Conservation (phyloP, 2,113 vertebrate genomes). For the Alethe castanea region DNA sequence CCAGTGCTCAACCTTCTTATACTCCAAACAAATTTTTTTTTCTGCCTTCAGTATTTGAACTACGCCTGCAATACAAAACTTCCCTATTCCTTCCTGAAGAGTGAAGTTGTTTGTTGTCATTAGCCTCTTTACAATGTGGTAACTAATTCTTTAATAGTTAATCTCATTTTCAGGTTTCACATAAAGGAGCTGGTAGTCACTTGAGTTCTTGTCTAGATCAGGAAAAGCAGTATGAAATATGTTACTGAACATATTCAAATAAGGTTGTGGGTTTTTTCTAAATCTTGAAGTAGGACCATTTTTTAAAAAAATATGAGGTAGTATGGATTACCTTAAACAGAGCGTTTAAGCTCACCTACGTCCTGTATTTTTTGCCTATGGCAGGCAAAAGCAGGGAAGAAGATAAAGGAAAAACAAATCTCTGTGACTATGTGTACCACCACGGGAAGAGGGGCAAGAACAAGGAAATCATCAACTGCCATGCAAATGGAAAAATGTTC, state of each 20-base stretch:
- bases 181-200: background rate
- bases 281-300: background rate
- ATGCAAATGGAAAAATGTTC: background rate
- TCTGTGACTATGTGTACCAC: background rate
- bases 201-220: background rate
- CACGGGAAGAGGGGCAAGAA: background rate
- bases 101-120: background rate
- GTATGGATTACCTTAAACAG: background rate
- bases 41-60: background rate
- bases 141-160: background rate
- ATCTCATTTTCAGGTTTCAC: background rate
- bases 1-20: background rate
- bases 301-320: background rate
- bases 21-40: background rate
- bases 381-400: background rate
- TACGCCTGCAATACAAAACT: background rate
- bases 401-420: background rate
- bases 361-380: background rate
- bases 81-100: background rate
- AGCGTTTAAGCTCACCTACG: background rate
- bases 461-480: background rate
- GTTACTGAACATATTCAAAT: background rate
- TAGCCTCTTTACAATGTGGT: background rate
- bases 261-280: fast-evolving
- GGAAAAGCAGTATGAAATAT: background rate